These are phyloP conservation scores for Protobothrops flavoviridis DNA, from an alignment of 2,113 vertebrate species.

Conservation along the genomic window DNA sequence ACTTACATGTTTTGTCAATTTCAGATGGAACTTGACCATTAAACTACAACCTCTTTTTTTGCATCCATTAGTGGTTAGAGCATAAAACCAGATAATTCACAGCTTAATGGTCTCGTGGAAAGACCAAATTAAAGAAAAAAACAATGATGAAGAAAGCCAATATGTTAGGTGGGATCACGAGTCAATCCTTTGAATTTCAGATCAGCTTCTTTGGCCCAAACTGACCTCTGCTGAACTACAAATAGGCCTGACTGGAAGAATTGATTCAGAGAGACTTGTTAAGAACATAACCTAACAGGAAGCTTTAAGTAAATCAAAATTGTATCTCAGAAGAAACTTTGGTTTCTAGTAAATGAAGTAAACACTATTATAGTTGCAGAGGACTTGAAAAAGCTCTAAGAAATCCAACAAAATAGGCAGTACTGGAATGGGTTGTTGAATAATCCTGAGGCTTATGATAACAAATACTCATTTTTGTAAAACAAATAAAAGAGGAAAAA, in stretches of 20 bases:
- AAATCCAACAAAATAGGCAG: background rate
- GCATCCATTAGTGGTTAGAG: background rate
- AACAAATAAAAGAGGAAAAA: background rate
- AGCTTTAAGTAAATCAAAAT: background rate
- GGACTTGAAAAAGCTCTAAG: background rate
- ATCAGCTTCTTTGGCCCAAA: background rate
- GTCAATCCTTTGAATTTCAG: background rate
- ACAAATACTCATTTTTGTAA: background rate
- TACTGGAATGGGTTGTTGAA: background rate
- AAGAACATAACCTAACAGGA: background rate
- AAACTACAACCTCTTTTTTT: background rate
- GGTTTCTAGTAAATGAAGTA: background rate
- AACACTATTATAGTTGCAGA: background rate
- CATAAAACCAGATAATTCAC: background rate
- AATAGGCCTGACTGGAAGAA: background rate
- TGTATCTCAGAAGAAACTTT: background rate
- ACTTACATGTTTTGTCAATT: background rate
- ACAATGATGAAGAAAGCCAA: background rate
- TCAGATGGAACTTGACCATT: background rate
- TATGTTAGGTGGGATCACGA: background rate
- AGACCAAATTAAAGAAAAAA: background rate
- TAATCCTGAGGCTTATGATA: background rate
- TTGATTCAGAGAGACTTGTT: background rate
- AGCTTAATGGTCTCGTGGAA: background rate
- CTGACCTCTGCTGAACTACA: background rate